Conservation (phyloP, 2,888 invertebrate genomes). For the Lasioglossum calceatum region DNA sequence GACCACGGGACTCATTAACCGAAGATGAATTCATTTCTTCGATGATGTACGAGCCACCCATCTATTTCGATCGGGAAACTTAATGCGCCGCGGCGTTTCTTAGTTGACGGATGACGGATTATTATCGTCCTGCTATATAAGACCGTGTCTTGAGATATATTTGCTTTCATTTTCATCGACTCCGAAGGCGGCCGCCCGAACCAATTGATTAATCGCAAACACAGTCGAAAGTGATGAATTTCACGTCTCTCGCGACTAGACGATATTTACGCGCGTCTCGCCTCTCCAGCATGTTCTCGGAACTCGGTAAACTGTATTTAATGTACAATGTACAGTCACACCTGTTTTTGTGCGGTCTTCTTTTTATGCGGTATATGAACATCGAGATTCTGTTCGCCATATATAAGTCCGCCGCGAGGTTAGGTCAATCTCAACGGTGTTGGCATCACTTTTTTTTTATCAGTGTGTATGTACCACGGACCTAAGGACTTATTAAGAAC, state of each 20-base stretch:
- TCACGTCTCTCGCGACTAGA: background rate
- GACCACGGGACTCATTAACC: constrained; percentile 46
- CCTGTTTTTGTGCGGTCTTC: too few relatives aligned
- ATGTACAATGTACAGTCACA: too few relatives aligned
- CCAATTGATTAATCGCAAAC: background rate
- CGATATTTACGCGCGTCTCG: background rate
- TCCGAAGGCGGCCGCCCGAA: background rate
- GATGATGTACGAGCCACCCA: constrained; percentile 52
- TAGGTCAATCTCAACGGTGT: too few relatives aligned
- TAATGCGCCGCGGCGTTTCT: constrained; percentile 27
- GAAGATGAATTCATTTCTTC: constrained; percentile 50
- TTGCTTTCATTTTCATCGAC: constrained; percentile 13
- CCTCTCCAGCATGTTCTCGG: background rate
- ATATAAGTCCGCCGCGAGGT: too few relatives aligned
- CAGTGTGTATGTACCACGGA: too few relatives aligned
- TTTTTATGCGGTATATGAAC: too few relatives aligned
- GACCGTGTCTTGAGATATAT: background rate
- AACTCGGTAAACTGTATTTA: too few relatives aligned
- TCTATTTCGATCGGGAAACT: constrained; percentile 41
- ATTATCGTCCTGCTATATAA: background rate
- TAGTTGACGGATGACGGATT: constrained; percentile 50
- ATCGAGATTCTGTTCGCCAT: too few relatives aligned
- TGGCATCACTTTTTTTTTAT: too few relatives aligned
- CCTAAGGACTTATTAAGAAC: too few relatives aligned
- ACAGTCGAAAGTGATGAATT: background rate